Evolutionary conservation across 2,113 vertebrate species (phyloP).

Genomic region (Pavo muticus): DNA sequence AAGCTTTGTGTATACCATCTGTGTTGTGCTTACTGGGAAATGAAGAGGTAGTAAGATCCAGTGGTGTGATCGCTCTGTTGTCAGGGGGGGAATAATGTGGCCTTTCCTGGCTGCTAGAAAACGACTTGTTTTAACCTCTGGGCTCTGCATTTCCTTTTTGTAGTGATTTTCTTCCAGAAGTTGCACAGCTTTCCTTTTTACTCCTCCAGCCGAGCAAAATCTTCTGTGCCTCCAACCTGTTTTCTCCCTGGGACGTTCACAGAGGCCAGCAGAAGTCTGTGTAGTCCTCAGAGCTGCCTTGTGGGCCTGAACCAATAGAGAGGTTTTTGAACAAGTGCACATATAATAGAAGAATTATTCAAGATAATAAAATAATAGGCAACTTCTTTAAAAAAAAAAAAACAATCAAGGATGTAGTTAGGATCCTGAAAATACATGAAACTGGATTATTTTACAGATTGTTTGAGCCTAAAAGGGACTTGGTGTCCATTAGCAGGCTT

Average conservation of each 20-base stretch:
- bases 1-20: background rate
- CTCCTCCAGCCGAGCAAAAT: background rate
- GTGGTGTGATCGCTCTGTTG: rapidly evolving
- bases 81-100: background rate
- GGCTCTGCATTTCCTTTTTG: background rate
- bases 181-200: background rate
- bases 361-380: background rate
- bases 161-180: background rate
- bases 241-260: background rate
- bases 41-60: background rate
- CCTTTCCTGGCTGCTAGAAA: background rate
- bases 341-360: background rate
- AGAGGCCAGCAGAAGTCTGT: background rate
- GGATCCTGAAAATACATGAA: background rate
- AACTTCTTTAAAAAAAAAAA: background rate
- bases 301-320: constrained; percentile 28
- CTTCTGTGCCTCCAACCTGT: background rate
- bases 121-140: background rate
- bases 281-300: background rate
- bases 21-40: background rate
- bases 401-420: background rate
- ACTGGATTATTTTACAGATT: background rate
- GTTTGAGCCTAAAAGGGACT: background rate
- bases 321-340: constrained; percentile 7
- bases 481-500: background rate